Evolutionary conservation across 2,113 vertebrate species (phyloP).

Genomic region (Antidorcas marsupialis): DNA sequence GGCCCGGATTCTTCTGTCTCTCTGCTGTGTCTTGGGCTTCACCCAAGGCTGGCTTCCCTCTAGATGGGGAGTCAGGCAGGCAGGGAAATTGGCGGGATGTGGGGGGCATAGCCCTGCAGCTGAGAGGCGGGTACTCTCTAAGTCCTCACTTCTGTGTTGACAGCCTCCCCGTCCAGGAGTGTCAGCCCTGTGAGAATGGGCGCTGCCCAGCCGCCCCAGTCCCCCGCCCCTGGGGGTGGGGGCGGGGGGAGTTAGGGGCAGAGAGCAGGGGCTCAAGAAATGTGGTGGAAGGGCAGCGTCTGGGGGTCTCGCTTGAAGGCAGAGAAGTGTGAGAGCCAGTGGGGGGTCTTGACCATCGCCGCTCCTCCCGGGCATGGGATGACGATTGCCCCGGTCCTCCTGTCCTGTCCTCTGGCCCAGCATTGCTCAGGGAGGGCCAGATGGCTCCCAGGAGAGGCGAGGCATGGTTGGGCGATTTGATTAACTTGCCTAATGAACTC

Average conservation of each 20-base stretch:
- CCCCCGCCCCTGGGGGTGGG: neutral
- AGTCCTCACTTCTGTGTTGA: neutral
- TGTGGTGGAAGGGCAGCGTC: fast-evolving
- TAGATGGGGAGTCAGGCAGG: fast-evolving
- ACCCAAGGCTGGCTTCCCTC: neutral
- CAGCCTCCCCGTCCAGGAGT: neutral
- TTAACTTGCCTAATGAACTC: conserved; percentile 72
- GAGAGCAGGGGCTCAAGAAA: neutral
- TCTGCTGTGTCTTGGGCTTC: neutral
- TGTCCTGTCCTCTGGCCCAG: neutral
- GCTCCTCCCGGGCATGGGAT: fast-evolving
- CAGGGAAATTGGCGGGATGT: neutral
- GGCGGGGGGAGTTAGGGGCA: neutral
- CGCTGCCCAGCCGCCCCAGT: fast-evolving
- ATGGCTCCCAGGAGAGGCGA: neutral
- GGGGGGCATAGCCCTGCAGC: neutral
- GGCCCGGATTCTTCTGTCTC: neutral
- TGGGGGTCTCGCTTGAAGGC: neutral
- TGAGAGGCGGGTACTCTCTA: fast-evolving
- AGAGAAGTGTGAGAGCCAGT: fast-evolving
- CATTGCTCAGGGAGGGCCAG: neutral
- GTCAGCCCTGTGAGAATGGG: neutral
- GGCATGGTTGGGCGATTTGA: conserved; percentile 59
- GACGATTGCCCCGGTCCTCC: neutral
- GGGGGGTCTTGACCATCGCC: fast-evolving